Conservation (phyloP, 2,113 vertebrate genomes). For the Rhinolophus sinicus region DNA sequence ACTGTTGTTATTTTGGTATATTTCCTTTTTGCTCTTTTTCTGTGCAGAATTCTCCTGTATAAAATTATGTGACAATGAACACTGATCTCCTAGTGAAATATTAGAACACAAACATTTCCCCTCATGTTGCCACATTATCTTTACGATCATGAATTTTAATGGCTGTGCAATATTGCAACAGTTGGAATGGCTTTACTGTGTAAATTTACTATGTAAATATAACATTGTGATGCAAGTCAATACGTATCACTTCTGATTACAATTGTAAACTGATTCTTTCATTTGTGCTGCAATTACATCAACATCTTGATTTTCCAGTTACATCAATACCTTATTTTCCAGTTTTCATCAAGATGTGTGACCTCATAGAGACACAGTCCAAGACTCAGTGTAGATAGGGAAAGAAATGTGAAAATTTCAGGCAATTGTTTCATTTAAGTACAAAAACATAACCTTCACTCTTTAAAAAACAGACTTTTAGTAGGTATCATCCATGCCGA, state of each 20-base stretch:
- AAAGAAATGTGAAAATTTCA: constrained; percentile 32
- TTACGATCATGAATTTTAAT: constrained; percentile 41
- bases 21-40: constrained; percentile 23
- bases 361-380: background rate
- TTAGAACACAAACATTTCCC: background rate
- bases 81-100: constrained; percentile 31
- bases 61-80: background rate
- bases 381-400: background rate
- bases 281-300: background rate
- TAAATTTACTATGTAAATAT: constrained; percentile 6
- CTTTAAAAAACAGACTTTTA: background rate
- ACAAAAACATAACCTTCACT: background rate
- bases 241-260: background rate
- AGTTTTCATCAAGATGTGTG: constrained; percentile 42
- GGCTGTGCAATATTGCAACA: background rate
- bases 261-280: background rate
- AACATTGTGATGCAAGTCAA: background rate
- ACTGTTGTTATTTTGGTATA: constrained; percentile 16
- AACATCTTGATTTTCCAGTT: background rate
- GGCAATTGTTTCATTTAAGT: background rate
- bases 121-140: constrained; percentile 7
- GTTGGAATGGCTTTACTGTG: background rate
- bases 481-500: background rate
- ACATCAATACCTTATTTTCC: background rate
- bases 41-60: constrained; percentile 29